Base-by-base conservation (phyloP, 2,888 invertebrate species). In the Dichetophora obliterata region DNA sequence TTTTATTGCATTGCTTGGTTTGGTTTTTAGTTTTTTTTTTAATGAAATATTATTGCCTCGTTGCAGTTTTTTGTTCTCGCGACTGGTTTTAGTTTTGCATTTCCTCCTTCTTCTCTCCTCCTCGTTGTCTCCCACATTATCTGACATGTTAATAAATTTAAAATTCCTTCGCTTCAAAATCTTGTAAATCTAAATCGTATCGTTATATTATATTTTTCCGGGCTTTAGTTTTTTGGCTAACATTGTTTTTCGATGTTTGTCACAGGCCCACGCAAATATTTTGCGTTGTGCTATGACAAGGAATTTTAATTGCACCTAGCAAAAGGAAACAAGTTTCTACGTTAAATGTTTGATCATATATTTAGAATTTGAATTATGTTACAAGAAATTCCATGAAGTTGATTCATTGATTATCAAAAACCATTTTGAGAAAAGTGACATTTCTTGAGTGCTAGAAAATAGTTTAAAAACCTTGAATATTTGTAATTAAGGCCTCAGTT, bases 81-180 rank as follows among this genome's bases (percentile, higher is more conserved):
- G 31, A 27, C 54, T 71, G 71, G 24, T 43, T 68, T 48, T 8
- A 37, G 19, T 71, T 27, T 37, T 59, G 34, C 71, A 71, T n/a
- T 59, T 54, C 24, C 22, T 37, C 31, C 48, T 5, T 52, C 73
- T 43, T 31, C 73, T 50, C 31, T 16, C 24, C 14, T 52, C 16
- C 54, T 34, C 9, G 24, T 27, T 37, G 19, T 57, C 66, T 66
- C 66, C 9, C 34, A 31, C 52, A 54, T 54, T 34, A 54, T 8
- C 22, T 52, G 63, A 63, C 73, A 73, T 72, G 59, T 48, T 63
- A 63, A 73, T 73, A 73, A 73, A 73, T 73, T 63, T 65, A 11
- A 73, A 73, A 73, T 73, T 73, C 73, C 52, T 73, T 71, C 24
- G 19, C 63, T 50, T 6, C 63, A 73, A 73, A 63, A 31, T 37